These are phyloP conservation scores for Marronus borbonicus DNA, from an alignment of 2,888 invertebrate genomes.

Conservation along the genomic window DNA sequence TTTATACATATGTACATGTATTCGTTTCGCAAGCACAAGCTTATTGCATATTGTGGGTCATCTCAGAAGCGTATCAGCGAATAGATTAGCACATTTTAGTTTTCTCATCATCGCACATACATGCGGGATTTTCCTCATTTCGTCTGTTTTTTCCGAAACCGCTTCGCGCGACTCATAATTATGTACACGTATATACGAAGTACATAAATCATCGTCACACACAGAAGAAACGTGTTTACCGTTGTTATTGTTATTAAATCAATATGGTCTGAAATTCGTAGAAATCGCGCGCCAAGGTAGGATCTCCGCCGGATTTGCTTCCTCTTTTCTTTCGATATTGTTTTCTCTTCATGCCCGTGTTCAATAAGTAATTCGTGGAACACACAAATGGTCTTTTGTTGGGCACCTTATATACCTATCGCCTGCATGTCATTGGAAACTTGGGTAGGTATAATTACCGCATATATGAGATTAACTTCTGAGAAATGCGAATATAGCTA, in stretches of 20 bases:
- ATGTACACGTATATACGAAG: neutral
- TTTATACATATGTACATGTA: neutral
- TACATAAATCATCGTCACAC: slow-evolving; percentile 38
- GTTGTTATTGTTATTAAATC: slow-evolving; percentile 33
- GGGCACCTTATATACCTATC: slow-evolving; percentile 3
- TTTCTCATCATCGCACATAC: slow-evolving; percentile 27
- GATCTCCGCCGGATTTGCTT: slow-evolving; percentile 40
- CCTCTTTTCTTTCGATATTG: slow-evolving; percentile 42
- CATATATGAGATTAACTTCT: slow-evolving; percentile 40
- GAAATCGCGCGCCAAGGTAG: slow-evolving; percentile 34
- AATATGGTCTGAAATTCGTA: slow-evolving; percentile 42
- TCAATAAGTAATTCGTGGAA: slow-evolving; percentile 45
- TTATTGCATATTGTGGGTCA: slow-evolving; percentile 13
- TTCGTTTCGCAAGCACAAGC: slow-evolving; percentile 6
- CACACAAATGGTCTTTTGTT: slow-evolving; percentile 27
- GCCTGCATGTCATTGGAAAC: slow-evolving; percentile 39
- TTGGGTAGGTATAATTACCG: slow-evolving; percentile 30
- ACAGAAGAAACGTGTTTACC: slow-evolving; percentile 35
- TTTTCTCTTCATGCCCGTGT: slow-evolving; percentile 29
- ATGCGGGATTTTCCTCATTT: slow-evolving; percentile 35
- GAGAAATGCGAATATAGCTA: slow-evolving; percentile 16
- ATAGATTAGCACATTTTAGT: slow-evolving; percentile 16
- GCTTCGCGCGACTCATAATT: slow-evolving; percentile 16
- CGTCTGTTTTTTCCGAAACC: slow-evolving; percentile 43
- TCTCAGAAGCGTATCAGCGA: slow-evolving; percentile 28